Conservation (phyloP, 2,888 invertebrate genomes). For the Cephus sareptanus region DNA sequence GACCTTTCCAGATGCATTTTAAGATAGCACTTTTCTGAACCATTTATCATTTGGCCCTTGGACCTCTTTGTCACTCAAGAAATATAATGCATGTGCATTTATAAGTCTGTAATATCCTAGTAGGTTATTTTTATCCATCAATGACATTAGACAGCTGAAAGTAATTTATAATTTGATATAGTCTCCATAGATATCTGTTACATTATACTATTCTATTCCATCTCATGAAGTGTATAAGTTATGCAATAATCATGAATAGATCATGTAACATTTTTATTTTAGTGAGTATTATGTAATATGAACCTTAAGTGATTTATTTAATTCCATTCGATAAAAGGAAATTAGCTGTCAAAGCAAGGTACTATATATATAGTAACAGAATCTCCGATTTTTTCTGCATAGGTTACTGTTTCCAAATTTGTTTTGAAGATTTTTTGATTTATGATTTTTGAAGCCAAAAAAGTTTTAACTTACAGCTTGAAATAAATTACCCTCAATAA, state of each 20-base stretch:
- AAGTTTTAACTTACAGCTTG: background rate
- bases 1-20: background rate
- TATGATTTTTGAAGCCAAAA: background rate
- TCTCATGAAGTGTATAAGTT: background rate
- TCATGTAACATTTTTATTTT: background rate
- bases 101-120: conserved; percentile 11
- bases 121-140: conserved; percentile 17
- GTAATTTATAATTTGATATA: background rate
- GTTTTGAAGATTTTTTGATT: background rate
- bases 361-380: background rate
- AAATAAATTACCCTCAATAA: conserved; percentile 1
- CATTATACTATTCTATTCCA: background rate
- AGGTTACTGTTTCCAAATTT: background rate
- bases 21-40: background rate
- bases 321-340: background rate
- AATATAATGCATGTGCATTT: conserved; percentile 16
- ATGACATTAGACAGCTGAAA: conserved; percentile 11
- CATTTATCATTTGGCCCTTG: background rate
- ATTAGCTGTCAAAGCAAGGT: background rate
- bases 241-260: background rate
- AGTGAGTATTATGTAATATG: background rate
- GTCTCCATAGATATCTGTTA: background rate
- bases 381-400: background rate
- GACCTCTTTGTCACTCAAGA: background rate
- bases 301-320: background rate